phyloP scores from a whole-genome alignment of 2,888 invertebrate genomes.

The Dasypogon diadema region DNA sequence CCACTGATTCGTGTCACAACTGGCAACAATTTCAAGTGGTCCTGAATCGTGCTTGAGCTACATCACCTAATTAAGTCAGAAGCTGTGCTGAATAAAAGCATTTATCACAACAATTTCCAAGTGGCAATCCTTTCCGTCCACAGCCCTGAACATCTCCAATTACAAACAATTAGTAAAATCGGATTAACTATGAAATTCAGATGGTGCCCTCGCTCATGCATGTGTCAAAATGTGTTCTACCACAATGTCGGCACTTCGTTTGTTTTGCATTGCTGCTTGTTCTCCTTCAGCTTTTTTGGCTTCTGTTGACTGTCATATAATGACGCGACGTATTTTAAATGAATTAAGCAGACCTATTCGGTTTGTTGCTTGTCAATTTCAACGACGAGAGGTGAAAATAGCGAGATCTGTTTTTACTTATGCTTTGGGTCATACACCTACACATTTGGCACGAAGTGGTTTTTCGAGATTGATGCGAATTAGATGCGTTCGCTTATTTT shows the following conservation, averaged over 20 bases:
- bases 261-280: not conserved
- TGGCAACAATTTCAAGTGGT: too few relatives aligned
- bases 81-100: not conserved
- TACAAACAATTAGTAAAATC: constrained; percentile 46
- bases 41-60: not conserved
- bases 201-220: constrained; percentile 29
- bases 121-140: constrained; percentile 33
- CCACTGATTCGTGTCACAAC: too few relatives aligned
- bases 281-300: not conserved
- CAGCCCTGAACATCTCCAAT: constrained; percentile 5
- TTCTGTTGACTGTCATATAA: not conserved
- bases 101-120: not conserved
- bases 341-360: not conserved
- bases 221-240: constrained; percentile 9
- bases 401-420: not conserved
- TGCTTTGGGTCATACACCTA: not conserved
- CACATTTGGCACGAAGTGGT: not conserved
- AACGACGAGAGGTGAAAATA: constrained; percentile 8
- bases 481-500: constrained; percentile 21
- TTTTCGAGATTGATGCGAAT: not conserved
- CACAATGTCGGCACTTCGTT: not conserved
- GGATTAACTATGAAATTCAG: constrained; percentile 41
- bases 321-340: not conserved
- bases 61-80: not conserved
- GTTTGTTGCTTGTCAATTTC: not conserved